Conservation (phyloP, 2,888 invertebrate species). For the Ophion slaviceki region DNA sequence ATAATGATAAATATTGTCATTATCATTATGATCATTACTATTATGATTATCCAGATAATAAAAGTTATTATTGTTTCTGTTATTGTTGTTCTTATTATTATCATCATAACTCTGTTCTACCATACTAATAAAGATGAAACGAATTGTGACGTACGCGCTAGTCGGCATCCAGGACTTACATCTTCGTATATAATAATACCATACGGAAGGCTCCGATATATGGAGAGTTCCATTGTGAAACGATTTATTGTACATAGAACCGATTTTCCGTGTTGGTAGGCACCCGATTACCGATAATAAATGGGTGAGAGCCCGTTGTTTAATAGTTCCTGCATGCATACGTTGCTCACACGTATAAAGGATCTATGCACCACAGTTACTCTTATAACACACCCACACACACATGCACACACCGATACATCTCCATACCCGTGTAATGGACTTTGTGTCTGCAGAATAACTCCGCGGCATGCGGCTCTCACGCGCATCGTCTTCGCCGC, state of each 20-base stretch:
- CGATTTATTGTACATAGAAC: constrained; percentile 63
- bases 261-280: constrained; percentile 66
- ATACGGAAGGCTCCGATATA: constrained; percentile 36
- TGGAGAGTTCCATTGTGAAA: constrained; percentile 65
- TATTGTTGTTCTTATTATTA: not conserved
- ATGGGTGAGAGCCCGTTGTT: constrained; percentile 62
- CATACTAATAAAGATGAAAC: constrained; percentile 30
- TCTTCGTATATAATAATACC: constrained; percentile 37
- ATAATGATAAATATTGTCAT: not conserved
- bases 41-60: too few relatives aligned
- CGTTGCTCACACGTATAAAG: constrained; percentile 35
- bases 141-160: constrained; percentile 26
- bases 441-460: constrained; percentile 45
- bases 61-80: not conserved
- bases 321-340: constrained; percentile 63
- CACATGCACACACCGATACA: not conserved
- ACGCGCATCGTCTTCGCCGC: constrained; percentile 59
- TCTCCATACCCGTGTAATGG: constrained; percentile 5
- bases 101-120: not conserved
- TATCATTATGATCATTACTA: not conserved
- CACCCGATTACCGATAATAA: constrained; percentile 67
- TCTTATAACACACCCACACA: constrained; percentile 1
- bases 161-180: constrained; percentile 34
- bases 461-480: constrained; percentile 63
- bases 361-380: constrained; percentile 32